A percentile compares a stretch with the other conserved stretches of the same genome.
Evolutionary conservation across 2,888 invertebrate genomes (phyloP).

Genomic region (Drosophila cracens): DNA sequence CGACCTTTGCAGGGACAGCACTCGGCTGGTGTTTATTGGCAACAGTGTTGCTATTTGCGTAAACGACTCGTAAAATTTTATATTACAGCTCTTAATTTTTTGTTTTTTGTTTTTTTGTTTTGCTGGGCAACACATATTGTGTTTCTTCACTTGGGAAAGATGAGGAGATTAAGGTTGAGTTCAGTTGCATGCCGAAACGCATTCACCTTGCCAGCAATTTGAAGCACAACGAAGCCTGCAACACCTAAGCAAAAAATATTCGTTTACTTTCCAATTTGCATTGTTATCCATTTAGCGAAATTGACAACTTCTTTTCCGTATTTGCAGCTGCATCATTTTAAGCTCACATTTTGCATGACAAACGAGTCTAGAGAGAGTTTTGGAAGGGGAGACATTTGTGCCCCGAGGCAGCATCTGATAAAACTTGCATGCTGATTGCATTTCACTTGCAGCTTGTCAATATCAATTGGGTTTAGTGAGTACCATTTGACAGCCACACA

Average conservation of each 20-base stretch:
- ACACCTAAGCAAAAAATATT: constrained; percentile 5
- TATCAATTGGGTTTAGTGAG: constrained; percentile 40
- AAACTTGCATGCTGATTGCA: constrained; percentile 68
- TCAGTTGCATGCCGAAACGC: constrained; percentile 50
- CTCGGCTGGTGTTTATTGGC: constrained; percentile 66
- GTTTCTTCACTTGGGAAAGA: background rate
- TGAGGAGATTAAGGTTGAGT: constrained; percentile 24
- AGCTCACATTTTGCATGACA: constrained; percentile 11
- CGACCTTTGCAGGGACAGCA: constrained; percentile 48
- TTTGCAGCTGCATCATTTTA: constrained; percentile 18
- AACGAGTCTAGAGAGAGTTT: background rate
- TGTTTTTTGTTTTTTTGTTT: constrained; percentile 10
- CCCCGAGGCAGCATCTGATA: constrained; percentile 12
- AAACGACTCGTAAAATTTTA: constrained; percentile 80
- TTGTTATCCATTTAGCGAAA: constrained; percentile 47
- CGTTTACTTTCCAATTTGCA: constrained; percentile 49
- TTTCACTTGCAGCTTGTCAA: constrained; percentile 67
- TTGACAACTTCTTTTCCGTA: constrained; percentile 32
- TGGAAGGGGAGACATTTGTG: background rate
- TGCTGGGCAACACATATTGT: constrained; percentile 33
- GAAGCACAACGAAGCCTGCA: background rate
- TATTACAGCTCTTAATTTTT: constrained; percentile 55
- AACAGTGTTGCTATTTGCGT: constrained; percentile 80
- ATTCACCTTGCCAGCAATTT: constrained; percentile 23
- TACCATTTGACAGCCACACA: constrained; percentile 21